Evolutionary conservation across 1,140 invertebrate species (phyloP).

Genomic region (Penaeus indicus): DNA sequence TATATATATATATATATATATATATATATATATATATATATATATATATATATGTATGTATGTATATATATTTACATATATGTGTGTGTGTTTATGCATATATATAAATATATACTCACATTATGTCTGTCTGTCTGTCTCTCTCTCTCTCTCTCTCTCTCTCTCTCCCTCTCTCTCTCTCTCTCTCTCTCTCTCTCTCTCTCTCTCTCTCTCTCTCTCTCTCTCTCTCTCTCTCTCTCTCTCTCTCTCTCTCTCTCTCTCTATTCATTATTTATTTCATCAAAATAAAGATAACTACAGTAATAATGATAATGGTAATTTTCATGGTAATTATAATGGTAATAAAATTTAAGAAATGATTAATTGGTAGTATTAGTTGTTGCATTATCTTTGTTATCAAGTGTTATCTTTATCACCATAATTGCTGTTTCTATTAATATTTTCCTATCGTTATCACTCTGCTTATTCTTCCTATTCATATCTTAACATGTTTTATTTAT

Average conservation of each 20-base stretch:
- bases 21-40: constrained; percentile 13
- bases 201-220: too few relatives aligned
- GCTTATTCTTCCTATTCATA: neutral
- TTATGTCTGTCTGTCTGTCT: neutral
- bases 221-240: neutral
- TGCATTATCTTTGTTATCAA: neutral
- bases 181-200: neutral
- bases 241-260: neutral
- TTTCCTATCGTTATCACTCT: constrained; percentile 15
- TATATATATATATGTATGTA: neutral
- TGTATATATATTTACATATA: neutral
- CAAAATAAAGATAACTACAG: too few relatives aligned
- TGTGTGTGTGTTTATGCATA: neutral
- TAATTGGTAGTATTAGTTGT: too few relatives aligned
- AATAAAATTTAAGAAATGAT: too few relatives aligned
- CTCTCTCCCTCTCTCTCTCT: neutral
- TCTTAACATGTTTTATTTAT: too few relatives aligned
- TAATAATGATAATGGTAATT: too few relatives aligned
- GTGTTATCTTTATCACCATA: neutral
- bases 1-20: neutral
- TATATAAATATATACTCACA: neutral
- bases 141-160: neutral
- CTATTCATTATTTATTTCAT: neutral
- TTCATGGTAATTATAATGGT: too few relatives aligned
- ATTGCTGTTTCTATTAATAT: neutral